Conservation (phyloP, 2,888 invertebrate genomes). For the Mongoloraphidia duomilia region DNA sequence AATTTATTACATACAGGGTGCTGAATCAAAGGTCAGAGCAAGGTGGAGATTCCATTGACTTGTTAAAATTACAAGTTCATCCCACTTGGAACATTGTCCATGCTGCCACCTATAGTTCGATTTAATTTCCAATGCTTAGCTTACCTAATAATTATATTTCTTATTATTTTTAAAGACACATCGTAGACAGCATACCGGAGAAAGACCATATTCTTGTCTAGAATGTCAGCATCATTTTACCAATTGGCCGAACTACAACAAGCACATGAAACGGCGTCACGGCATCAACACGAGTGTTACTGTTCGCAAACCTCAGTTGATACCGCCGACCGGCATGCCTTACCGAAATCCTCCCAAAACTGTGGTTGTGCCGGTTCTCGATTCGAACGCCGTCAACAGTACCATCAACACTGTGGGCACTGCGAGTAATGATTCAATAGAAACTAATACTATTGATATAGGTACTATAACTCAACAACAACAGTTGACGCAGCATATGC, state of each 20-base stretch:
- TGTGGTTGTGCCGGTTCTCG: constrained; percentile 23
- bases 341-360: constrained; percentile 30
- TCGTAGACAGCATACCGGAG: constrained; percentile 38
- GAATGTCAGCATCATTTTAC: constrained; percentile 62
- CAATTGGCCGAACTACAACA: constrained; percentile 72
- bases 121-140: no score
- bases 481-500: not conserved
- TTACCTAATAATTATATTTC: not conserved
- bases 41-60: no score
- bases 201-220: constrained; percentile 56
- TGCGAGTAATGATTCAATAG: no score
- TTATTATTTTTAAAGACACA: constrained; percentile 36
- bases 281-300: constrained; percentile 35
- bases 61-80: no score
- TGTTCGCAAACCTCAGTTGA: constrained; percentile 28
- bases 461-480: not conserved
- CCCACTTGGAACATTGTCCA: no score
- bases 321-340: constrained; percentile 31
- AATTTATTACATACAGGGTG: no score
- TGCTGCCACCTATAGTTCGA: no score
- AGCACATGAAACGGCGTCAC: constrained; percentile 65
- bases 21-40: no score
- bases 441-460: not conserved
- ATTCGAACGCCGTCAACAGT: not conserved
- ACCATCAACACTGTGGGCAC: not conserved